Conservation (phyloP, 2,888 invertebrate genomes). For the Lasius platythorax region DNA sequence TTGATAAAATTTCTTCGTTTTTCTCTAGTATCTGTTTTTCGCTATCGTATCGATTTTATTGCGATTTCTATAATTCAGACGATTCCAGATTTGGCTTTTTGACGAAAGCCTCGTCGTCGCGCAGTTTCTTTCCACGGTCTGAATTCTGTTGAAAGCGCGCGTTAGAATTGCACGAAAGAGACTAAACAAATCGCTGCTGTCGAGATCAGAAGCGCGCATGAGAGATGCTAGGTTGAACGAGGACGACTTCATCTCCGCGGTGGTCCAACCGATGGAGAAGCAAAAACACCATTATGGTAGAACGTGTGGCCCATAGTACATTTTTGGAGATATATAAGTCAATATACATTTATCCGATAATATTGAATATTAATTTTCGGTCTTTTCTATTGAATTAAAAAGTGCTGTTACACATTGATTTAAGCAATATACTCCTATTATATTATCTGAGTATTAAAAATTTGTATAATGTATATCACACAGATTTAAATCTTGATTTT, state of each 20-base stretch:
- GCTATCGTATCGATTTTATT: conserved; percentile 63
- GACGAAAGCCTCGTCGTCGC: conserved; percentile 30
- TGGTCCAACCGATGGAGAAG: conserved; percentile 77
- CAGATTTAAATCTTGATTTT: neutral
- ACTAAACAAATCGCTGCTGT: conserved; percentile 61
- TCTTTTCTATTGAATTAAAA: neutral
- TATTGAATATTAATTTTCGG: neutral
- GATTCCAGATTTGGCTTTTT: conserved; percentile 66
- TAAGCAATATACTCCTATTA: neutral
- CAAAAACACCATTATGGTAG: conserved; percentile 76
- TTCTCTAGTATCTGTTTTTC: neutral
- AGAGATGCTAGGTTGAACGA: conserved; percentile 60
- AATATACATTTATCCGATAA: neutral
- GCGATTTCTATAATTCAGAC: conserved; percentile 68
- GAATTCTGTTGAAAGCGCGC: conserved; percentile 75
- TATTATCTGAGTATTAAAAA: neutral
- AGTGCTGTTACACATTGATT: neutral
- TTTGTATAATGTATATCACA: neutral
- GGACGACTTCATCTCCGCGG: conserved; percentile 84
- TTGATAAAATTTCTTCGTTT: neutral
- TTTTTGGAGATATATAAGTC: conserved; percentile 37
- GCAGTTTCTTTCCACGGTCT: conserved; percentile 71
- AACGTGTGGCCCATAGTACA: conserved; percentile 66
- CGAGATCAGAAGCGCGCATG: conserved; percentile 48
- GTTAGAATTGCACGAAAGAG: conserved; percentile 79